Evolutionary conservation across 2,888 invertebrate species (phyloP).

Genomic region (Agrotis exclamationis): DNA sequence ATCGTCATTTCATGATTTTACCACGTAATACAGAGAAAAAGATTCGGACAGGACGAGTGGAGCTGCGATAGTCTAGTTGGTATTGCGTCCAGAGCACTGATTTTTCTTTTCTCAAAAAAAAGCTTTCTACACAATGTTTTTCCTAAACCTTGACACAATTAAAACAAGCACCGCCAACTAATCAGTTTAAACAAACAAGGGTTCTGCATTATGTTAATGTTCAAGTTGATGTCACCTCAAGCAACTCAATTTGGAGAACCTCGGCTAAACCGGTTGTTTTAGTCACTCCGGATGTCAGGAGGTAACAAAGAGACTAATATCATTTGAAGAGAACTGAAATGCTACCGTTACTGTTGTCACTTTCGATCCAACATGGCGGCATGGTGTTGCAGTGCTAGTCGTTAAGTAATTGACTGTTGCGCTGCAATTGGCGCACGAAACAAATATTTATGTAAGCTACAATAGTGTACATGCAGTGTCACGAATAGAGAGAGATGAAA

Average conservation of each 20-base stretch:
- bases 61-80: too few species aligned
- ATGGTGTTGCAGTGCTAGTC: too few species aligned
- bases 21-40: too few species aligned
- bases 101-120: too few species aligned
- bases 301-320: conserved; percentile 43
- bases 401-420: too few species aligned
- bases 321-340: conserved; percentile 3
- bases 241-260: conserved; percentile 28
- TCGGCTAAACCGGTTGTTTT: conserved; percentile 18
- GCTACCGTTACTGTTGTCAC: not conserved
- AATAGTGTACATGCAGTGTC: too few species aligned
- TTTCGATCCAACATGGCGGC: conserved; percentile 12
- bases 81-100: too few species aligned
- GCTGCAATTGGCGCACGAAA: too few species aligned
- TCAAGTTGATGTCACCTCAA: conserved; percentile 31
- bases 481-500: too few species aligned
- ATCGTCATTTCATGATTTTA: too few species aligned
- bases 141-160: not conserved
- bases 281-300: conserved; percentile 26
- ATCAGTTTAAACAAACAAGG: conserved; percentile 43
- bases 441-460: too few species aligned
- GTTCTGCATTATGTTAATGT: conserved; percentile 27
- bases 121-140: not conserved
- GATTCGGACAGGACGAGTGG: too few species aligned
- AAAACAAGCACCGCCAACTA: conserved; percentile 10